Evolutionary conservation across 1,140 invertebrate genomes (phyloP).

Genomic region (Cryptotermes secundus): DNA sequence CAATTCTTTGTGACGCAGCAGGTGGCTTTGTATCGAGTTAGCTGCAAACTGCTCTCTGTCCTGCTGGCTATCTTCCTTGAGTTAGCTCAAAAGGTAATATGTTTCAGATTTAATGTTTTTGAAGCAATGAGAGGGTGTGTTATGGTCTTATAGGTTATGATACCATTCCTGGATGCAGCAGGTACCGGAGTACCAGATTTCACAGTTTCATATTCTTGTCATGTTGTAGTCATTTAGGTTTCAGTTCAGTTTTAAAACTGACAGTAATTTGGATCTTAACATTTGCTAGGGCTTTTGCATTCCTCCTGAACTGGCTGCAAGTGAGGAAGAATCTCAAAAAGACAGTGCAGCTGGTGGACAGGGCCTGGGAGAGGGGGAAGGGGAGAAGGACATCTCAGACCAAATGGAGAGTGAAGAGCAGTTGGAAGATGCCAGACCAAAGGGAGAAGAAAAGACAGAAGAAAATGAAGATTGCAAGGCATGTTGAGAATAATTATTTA

Average conservation of each 20-base stretch:
- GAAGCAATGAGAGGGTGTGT: too few relatives aligned
- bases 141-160: too few relatives aligned
- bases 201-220: too few relatives aligned
- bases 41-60: slow-evolving; percentile 80
- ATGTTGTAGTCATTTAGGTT: too few relatives aligned
- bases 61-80: slow-evolving; percentile 84
- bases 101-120: too few relatives aligned
- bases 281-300: slow-evolving; percentile 80
- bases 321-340: slow-evolving; percentile 65
- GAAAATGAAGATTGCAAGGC: slow-evolving; percentile 75
- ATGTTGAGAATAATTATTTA: neutral
- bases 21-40: slow-evolving; percentile 70
- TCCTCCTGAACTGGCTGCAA: slow-evolving; percentile 70
- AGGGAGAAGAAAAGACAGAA: slow-evolving; percentile 69
- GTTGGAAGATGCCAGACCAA: slow-evolving; percentile 81
- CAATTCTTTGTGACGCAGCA: slow-evolving; percentile 78
- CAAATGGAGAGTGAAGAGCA: slow-evolving; percentile 93
- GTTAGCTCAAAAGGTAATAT: slow-evolving; percentile 70
- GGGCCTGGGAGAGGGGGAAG: slow-evolving; percentile 91
- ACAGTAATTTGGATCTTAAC: too few relatives aligned
- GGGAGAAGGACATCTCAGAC: slow-evolving; percentile 93
- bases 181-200: too few relatives aligned
- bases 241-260: too few relatives aligned
- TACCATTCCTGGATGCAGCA: too few relatives aligned
- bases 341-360: slow-evolving; percentile 60